Percentiles rank a stretch among this genome's conserved stretches.
Evolutionary conservation across 2,113 vertebrate species (phyloP).

Genomic region (Dascyllus trimaculatus): DNA sequence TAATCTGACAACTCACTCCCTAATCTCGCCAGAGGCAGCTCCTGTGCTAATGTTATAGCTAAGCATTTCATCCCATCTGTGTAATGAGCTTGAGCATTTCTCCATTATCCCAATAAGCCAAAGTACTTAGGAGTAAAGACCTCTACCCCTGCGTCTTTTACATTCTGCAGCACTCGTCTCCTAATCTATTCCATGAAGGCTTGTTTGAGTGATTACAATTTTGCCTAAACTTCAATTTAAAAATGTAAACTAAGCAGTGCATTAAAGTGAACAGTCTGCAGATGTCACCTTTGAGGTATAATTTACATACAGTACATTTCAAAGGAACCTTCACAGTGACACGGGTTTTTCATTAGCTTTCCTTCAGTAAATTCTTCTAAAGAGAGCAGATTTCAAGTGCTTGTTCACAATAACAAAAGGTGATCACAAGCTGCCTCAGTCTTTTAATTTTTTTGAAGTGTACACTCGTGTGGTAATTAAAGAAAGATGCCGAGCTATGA

Average conservation of each 20-base stretch:
- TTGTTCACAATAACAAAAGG: no score
- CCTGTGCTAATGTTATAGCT: slow-evolving; percentile 49
- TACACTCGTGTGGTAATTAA: no score
- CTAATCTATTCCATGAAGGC: slow-evolving; percentile 3
- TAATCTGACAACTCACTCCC: slow-evolving; percentile 58
- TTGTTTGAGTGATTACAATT: slow-evolving; percentile 3
- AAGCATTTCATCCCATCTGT: slow-evolving; percentile 70
- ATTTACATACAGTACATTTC: background rate
- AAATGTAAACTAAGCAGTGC: background rate
- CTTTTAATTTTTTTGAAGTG: no score
- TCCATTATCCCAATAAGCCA: slow-evolving; percentile 69
- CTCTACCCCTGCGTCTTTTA: slow-evolving; percentile 17
- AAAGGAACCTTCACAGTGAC: background rate
- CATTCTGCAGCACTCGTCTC: slow-evolving; percentile 10
- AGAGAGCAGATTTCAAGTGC: background rate
- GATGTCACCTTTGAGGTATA: background rate
- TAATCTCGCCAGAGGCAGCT: slow-evolving; percentile 57
- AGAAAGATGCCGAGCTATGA: no score
- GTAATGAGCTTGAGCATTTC: slow-evolving; percentile 69
- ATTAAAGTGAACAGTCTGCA: no score
- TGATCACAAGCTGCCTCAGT: no score
- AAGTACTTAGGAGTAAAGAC: slow-evolving; percentile 55
- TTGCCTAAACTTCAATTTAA: slow-evolving; percentile 1
- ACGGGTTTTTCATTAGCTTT: no score
- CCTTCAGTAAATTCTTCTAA: background rate